Evolutionary conservation across 2,888 invertebrate genomes (phyloP), one percentile per base, ranked within the genome.

Genomic region (Dorcus hopei): DNA sequence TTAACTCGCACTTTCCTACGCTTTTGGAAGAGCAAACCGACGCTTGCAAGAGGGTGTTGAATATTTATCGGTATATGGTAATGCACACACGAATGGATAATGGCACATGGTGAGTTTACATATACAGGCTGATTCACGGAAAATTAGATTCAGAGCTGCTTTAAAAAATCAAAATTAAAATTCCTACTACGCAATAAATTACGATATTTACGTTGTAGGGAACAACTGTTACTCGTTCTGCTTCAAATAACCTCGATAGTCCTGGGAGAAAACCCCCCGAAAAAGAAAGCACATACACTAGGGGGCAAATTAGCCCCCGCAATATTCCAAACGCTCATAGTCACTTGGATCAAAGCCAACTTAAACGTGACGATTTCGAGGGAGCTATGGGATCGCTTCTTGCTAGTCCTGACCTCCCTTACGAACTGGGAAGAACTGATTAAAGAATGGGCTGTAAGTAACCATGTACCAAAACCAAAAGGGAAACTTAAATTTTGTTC

Each of bases 341-440:
- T 97, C 63, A 97, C 97, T 3, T 97, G 97, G 97, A 97, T 97
- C 68, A 94, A 96, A 72, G 97, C 97, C 0, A 97, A 97, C 79
- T 83, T 97, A 68, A 95, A 96, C 77, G 96, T 97, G 5, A 87
- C 90, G 3, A 93, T 97, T 59, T 89, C 91, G 57, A 84, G 89
- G 5, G 90, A 93, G 70, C 80, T 97, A 47, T 98, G 97, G 97
- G 95, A 97, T 80, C 89, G 92, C 74, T 95, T 97, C 75, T 86
- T 96, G 72, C 85, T 87, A 61, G 90, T 96, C 8, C 81, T 97
- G 14, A 90, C 91, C 0, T 88, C 93, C 1, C 83, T 97, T 5
- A 96, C 96, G 0, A 90, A 90, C 66, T 96, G 96, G 89, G 95
- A 96, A 73, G 96, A 97, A 74, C 83, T 97, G 9, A 91, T 97